Percentiles rank a stretch among this genome's conserved stretches.
These are phyloP conservation scores for Coenonympha arcania DNA, from an alignment of 2,888 invertebrate genomes.

Conservation along the genomic window DNA sequence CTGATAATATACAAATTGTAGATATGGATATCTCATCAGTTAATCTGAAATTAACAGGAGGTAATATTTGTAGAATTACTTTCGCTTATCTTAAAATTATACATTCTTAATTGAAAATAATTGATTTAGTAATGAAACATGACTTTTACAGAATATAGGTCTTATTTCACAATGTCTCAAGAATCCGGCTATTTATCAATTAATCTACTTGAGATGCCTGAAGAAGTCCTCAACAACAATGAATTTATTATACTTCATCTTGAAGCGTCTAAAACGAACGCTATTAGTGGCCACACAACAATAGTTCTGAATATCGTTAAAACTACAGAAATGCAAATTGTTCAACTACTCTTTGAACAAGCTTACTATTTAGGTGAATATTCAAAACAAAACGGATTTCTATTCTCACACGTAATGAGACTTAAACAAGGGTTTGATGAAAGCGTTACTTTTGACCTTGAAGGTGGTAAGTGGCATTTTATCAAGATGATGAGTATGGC, in stretches of 20 bases:
- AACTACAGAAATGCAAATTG: conserved; percentile 11
- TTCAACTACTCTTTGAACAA: conserved; percentile 30
- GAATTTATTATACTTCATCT: conserved; percentile 28
- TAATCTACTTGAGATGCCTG: conserved; percentile 3
- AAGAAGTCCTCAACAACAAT: conserved; percentile 10
- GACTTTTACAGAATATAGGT: conserved; percentile 6
- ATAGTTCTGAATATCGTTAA: conserved; percentile 27
- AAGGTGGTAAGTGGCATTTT: conserved; percentile 33
- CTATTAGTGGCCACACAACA: conserved; percentile 26
- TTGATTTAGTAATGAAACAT: not conserved
- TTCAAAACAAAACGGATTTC: conserved; percentile 30
- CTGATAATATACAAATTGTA: conserved; percentile 20
- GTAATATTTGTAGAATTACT: no score
- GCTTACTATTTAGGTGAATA: conserved; percentile 36
- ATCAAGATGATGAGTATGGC: no score
- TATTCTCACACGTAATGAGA: conserved; percentile 32
- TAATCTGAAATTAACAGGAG: conserved; percentile 3
- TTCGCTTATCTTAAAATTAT: not conserved
- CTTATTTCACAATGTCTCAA: conserved; percentile 7
- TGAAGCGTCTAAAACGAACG: conserved; percentile 24
- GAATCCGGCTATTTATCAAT: not conserved
- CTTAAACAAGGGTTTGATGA: conserved; percentile 35
- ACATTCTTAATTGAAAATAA: not conserved
- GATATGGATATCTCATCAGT: not conserved
- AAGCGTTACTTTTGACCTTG: conserved; percentile 33